These are phyloP conservation scores for Zaprionus davidi DNA, from an alignment of 1,140 invertebrate genomes.

Conservation along the genomic window DNA sequence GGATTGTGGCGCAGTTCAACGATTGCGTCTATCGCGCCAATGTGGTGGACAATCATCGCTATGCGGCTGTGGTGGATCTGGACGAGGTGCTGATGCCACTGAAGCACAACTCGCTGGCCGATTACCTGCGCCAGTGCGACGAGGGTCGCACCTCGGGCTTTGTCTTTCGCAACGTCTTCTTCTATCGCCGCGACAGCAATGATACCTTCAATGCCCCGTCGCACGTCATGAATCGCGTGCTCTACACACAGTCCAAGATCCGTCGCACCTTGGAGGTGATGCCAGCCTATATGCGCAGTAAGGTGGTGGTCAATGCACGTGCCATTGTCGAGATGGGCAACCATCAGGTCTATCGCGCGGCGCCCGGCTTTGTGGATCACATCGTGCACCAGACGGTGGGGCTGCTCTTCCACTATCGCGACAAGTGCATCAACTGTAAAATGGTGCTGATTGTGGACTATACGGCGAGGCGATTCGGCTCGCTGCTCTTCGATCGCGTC, in stretches of 20 bases:
- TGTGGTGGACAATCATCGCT: constrained; percentile 83
- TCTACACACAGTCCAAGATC: constrained; percentile 86
- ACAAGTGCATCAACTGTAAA: constrained; percentile 85
- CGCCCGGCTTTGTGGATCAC: constrained; percentile 65
- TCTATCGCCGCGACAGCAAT: constrained; percentile 86
- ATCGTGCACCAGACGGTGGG: constrained; percentile 72
- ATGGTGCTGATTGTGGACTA: constrained; percentile 84
- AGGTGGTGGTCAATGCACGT: constrained; percentile 86
- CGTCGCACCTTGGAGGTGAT: constrained; percentile 85
- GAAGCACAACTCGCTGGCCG: constrained; percentile 75
- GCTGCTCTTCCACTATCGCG: constrained; percentile 78
- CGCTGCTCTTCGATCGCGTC: constrained; percentile 83
- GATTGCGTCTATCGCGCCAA: constrained; percentile 87
- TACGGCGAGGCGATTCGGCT: constrained; percentile 83
- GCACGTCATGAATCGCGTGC: constrained; percentile 80
- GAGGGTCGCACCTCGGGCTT: constrained; percentile 83
- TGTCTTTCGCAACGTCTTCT: constrained; percentile 88
- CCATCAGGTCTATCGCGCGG: constrained; percentile 86
- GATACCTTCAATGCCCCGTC: constrained; percentile 84
- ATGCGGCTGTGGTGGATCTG: constrained; percentile 86
- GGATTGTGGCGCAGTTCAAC: constrained; percentile 87
- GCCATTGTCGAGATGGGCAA: constrained; percentile 87
- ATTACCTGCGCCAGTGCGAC: constrained; percentile 81
- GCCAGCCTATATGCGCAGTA: constrained; percentile 86
- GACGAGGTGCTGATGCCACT: constrained; percentile 88